These are phyloP conservation scores for Mizuhopecten yessoensis DNA, from an alignment of 1,140 invertebrate genomes.

Conservation along the genomic window DNA sequence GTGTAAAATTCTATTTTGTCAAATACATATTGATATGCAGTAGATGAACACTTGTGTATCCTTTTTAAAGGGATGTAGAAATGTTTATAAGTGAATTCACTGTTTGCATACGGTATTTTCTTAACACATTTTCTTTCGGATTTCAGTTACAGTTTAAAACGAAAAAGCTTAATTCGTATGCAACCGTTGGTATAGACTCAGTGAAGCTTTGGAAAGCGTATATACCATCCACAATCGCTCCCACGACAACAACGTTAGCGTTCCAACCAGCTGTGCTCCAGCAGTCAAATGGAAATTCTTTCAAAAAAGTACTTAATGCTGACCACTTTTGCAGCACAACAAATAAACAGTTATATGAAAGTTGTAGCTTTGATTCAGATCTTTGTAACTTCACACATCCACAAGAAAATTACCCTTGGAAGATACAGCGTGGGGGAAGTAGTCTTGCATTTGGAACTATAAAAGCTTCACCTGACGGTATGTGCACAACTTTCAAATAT, in stretches of 20 bases:
- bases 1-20: no score
- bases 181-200: background rate
- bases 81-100: no score
- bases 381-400: background rate
- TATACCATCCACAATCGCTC: background rate
- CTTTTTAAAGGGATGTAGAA: no score
- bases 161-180: background rate
- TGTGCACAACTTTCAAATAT: no score
- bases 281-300: background rate
- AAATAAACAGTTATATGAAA: background rate
- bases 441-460: background rate
- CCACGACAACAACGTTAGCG: background rate
- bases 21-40: no score
- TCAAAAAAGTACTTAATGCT: background rate
- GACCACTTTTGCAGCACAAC: background rate
- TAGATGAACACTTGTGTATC: no score
- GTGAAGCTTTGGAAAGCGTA: background rate
- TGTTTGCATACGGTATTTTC: no score
- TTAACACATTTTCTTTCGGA: no score
- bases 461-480: background rate
- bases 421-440: background rate
- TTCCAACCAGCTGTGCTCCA: background rate
- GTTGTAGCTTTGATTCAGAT: background rate
- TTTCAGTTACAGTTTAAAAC: constrained; percentile 9
- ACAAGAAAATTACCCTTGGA: background rate